Percentiles rank a stretch among this genome's conserved stretches.
phyloP scores from a whole-genome alignment of 2,797 vertebrate genomes.

The Sus cebifrons region DNA sequence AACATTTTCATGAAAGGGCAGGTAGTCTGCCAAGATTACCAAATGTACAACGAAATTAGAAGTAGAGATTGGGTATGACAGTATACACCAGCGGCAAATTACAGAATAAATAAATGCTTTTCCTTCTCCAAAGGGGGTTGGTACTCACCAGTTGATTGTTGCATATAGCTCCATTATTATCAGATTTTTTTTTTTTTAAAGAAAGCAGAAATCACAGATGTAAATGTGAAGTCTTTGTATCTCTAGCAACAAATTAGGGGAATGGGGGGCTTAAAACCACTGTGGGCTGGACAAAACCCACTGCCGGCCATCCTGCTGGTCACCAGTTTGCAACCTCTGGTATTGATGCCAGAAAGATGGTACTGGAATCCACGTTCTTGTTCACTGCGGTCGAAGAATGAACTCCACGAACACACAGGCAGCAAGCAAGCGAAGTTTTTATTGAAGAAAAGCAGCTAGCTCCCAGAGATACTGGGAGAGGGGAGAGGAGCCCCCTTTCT shows the following conservation, averaged over 20 bases:
- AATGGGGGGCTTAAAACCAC: not conserved
- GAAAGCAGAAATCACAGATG: not conserved
- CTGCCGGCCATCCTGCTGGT: not conserved
- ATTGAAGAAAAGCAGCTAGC: too few species aligned
- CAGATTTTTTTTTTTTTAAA: not conserved
- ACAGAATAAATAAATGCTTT: not conserved
- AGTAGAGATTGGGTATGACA: not conserved
- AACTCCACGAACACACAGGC: too few species aligned
- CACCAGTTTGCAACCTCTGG: not conserved
- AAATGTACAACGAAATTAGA: not conserved
- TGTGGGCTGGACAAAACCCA: not conserved
- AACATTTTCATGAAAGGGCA: not conserved
- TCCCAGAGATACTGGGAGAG: too few species aligned
- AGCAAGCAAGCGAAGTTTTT: too few species aligned
- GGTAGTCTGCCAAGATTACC: not conserved
- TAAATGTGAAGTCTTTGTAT: slow-evolving; percentile 4
- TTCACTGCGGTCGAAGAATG: too few species aligned
- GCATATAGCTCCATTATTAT: not conserved
- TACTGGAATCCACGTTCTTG: too few species aligned
- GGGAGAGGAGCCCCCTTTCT: too few species aligned
- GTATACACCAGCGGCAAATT: not conserved
- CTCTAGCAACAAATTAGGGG: not conserved
- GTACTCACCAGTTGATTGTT: not conserved
- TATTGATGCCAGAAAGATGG: too few species aligned
- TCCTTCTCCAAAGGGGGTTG: not conserved